Percentiles rank a stretch among this genome's conserved stretches.
These are phyloP conservation scores for Tetheella fluctuosa DNA, from an alignment of 2,888 invertebrate genomes.

Conservation along the genomic window DNA sequence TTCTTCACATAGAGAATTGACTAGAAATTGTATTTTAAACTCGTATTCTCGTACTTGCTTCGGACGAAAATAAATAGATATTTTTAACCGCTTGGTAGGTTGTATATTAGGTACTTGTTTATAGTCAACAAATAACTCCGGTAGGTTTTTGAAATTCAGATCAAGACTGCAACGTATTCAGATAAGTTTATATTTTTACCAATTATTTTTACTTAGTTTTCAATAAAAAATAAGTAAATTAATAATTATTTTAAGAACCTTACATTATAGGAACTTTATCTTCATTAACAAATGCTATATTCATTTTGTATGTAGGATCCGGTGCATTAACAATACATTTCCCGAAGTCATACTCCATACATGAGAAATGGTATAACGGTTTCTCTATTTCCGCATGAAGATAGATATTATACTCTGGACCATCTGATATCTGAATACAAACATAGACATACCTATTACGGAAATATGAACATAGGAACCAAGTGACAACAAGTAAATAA, in stretches of 20 bases:
- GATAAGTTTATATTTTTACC: not conserved
- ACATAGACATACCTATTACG: not conserved
- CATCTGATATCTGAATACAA: slow-evolving; percentile 85
- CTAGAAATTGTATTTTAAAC: slow-evolving; percentile 78
- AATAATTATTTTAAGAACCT: slow-evolving; percentile 21
- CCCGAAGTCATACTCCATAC: slow-evolving; percentile 86
- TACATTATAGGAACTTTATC: slow-evolving; percentile 66
- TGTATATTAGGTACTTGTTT: slow-evolving; percentile 62
- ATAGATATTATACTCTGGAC: slow-evolving; percentile 85
- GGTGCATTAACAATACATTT: slow-evolving; percentile 85
- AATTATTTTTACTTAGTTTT: no score
- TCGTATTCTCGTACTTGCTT: slow-evolving; percentile 76
- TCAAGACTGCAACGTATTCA: slow-evolving; percentile 74
- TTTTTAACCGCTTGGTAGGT: slow-evolving; percentile 67
- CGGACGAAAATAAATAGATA: slow-evolving; percentile 84
- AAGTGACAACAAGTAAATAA: no score
- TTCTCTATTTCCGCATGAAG: slow-evolving; percentile 84
- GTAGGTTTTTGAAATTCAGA: slow-evolving; percentile 71
- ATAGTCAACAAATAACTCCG: slow-evolving; percentile 80
- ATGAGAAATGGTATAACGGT: slow-evolving; percentile 85
- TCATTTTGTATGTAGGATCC: slow-evolving; percentile 73
- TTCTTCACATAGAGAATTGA: slow-evolving; percentile 81
- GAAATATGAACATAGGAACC: no score
- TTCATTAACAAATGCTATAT: slow-evolving; percentile 62
- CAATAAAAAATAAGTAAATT: not conserved